These are phyloP conservation scores for Oreochromis mossambicus DNA, from an alignment of 2,797 vertebrate species.

Conservation along the genomic window DNA sequence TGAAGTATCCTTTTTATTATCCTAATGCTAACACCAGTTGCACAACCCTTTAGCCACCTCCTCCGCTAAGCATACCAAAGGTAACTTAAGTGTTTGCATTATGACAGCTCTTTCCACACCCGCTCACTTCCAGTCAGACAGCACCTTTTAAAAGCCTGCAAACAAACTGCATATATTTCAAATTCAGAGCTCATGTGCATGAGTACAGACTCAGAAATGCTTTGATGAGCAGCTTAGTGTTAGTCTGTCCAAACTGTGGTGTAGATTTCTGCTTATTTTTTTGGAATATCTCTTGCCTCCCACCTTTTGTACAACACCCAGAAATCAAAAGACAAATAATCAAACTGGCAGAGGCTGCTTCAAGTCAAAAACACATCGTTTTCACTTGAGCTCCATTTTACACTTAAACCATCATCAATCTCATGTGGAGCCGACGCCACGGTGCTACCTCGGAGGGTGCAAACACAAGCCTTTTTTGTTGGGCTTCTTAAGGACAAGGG, in stretches of 20 bases:
- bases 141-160: background rate
- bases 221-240: background rate
- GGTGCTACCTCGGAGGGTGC: conserved; percentile 8
- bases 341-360: background rate
- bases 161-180: background rate
- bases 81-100: background rate
- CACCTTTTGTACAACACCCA: background rate
- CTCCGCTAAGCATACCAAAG: background rate
- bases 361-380: background rate
- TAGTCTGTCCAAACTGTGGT: background rate
- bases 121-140: background rate
- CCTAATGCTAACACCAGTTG: background rate
- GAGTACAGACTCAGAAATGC: background rate
- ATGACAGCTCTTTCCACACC: background rate
- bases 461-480: conserved; percentile 3
- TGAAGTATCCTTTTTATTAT: background rate
- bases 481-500: background rate
- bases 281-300: background rate
- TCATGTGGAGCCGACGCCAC: conserved; percentile 18
- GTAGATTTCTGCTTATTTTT: conserved; percentile 17
- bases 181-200: conserved; percentile 2
- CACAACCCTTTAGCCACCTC: background rate
- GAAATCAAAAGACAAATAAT: background rate
- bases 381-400: conserved; percentile 35
- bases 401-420: conserved; percentile 33